Conservation (phyloP, 2,797 vertebrate species). For the Hyperoplus lanceolatus region DNA sequence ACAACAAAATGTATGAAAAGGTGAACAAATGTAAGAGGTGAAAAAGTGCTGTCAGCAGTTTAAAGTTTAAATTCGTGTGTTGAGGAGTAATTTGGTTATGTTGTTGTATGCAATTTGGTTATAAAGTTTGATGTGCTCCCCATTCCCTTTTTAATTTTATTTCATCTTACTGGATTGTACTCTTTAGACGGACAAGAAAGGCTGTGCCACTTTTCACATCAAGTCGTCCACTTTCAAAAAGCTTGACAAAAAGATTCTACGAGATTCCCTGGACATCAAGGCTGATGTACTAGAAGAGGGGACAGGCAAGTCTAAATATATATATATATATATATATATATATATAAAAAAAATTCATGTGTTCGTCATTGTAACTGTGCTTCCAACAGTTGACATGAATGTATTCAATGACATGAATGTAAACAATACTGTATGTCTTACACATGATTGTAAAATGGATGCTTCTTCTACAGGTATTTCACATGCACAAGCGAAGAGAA, state of each 20-base stretch:
- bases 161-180: neutral
- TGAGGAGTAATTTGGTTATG: neutral
- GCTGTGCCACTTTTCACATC: neutral
- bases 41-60: neutral
- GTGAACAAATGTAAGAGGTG: no score
- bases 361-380: no score
- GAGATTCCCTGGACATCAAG: neutral
- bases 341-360: neutral
- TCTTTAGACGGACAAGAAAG: neutral
- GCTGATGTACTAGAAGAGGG: conserved; percentile 53
- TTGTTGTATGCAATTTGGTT: no score
- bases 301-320: conserved; percentile 48
- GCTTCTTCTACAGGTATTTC: conserved; percentile 48
- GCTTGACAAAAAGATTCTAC: neutral
- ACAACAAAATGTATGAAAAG: no score
- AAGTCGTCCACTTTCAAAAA: neutral
- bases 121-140: no score
- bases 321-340: no score
- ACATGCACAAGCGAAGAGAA: neutral
- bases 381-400: no score
- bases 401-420: no score
- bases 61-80: neutral
- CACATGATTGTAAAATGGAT: neutral
- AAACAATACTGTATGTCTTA: neutral
- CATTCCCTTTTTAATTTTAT: no score